Base-by-base conservation (phyloP, 2,888 invertebrate genomes). In the Drosophila demipolita region DNA sequence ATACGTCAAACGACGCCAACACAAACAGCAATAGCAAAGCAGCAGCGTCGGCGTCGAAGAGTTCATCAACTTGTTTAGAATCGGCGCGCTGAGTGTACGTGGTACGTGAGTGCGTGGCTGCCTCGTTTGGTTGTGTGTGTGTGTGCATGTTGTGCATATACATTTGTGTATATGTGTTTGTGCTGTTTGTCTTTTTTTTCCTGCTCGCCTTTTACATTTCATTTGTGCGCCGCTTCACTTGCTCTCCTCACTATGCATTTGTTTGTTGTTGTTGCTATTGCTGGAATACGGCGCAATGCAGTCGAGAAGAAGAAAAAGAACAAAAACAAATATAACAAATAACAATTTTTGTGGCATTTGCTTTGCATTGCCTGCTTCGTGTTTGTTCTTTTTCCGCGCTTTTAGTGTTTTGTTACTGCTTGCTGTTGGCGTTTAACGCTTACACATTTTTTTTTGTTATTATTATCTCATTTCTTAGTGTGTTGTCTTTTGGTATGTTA, bases 41-140 rank as follows among this genome's bases (percentile, higher is more conserved):
- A n/a, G 32, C 48, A 55, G 42, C 78, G 80, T 72, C 73, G 57
- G 50, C 78, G 80, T 78, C 75, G 75, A 75, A 90, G 89, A 90
- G 90, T 90, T 90, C 90, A 90, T 90, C 90, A 90, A 90, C 90
- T 90, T 90, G 91, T 89, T 90, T 90, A 90, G 90, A 90, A 91
- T 87, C 82, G 82, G 59, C 74, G 81, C 64, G 71, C 63, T 80
- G 77, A 77, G 78, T 45, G 23, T 79, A 78, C 83, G 88, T 85
- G 88, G 77, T 79, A 78, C 83, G 88, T 85, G 88, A 86, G 86
- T 86, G 83, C 81, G 77, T 82, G 79, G 68, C 73, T 89, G 76
- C 69, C 66, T 81, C 65, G 73, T 74, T 70, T 73, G 64, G 53
- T 23, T 66, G 58, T 67, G 23, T 82, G 57, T 65, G 66, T 73